Evolutionary conservation across 92 coral and sea anemone species (phyloP), one percentile per base, ranked within the genome.

Genomic region (Heteractis magnifica): DNA sequence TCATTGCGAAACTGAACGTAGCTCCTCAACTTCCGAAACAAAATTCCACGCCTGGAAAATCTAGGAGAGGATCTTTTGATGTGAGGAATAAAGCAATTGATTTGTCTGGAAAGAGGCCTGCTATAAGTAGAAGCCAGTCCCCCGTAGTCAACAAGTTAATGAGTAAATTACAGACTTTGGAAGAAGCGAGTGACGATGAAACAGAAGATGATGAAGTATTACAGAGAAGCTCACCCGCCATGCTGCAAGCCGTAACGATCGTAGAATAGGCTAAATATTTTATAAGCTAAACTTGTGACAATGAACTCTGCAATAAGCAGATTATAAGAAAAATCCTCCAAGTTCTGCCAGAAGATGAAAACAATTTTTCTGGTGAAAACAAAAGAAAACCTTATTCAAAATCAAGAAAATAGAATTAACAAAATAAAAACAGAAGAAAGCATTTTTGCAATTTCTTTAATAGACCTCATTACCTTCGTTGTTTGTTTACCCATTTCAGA

Each of bases 211-310:
- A 62, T 8, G 84, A 79, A n/a, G 56, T 84, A 7, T 76, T 91
- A 70, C 90, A 82, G 60, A 64, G 94, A 85, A 91, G 94, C 49
- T 85, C 91, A 5, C 94, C 94, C 21, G 94, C 94, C 14, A 83
- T 75, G n/a, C 52, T 84, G 76, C 56, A 60, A 53, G 53, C 51
- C 1, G 49, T 21, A 68, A 68, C 49, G 8, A 5, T 68, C 1
- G 41, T 26, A 68, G 49, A 68, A 68, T 62, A 62, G 20, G 44
- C 44, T 18, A n/a, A 62, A 23, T n/a, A 62, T 13, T 6, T 18
- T 62, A 4, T 62, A 18, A 55, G 44, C 44, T 34, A 34, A 34
- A 34, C 3, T 34, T 34, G 44, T 34, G 34, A 34, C 3, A 34
- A 34, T 34, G 44, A 34, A 34, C 44, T 34, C 3, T 34, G 44